Evolutionary conservation across 2,113 vertebrate species (phyloP).

Genomic region (Prinia subflava): DNA sequence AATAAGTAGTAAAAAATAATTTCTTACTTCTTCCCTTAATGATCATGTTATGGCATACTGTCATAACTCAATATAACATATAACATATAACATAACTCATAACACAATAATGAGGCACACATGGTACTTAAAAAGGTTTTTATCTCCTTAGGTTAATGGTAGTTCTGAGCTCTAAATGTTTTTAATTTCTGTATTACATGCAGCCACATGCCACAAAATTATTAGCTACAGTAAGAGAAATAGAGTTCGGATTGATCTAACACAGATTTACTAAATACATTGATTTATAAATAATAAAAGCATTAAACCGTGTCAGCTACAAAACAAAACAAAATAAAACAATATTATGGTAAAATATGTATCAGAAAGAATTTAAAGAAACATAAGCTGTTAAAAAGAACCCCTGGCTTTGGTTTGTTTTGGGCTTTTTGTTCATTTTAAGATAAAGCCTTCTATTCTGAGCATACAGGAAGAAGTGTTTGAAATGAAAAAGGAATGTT

Average conservation of each 20-base stretch:
- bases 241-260: not conserved
- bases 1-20: not conserved
- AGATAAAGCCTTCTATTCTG: not conserved
- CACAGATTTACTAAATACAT: not conserved
- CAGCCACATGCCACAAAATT: not conserved
- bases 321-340: not conserved
- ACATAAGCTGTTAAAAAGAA: not conserved
- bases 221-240: not conserved
- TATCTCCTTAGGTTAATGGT: not conserved
- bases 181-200: not conserved
- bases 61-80: not conserved
- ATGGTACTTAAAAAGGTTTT: not conserved
- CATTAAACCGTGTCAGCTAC: not conserved
- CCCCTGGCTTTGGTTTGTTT: not conserved
- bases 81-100: too few relatives aligned
- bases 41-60: not conserved
- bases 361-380: not conserved
- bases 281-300: not conserved
- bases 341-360: not conserved
- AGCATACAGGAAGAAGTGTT: not conserved
- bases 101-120: not conserved
- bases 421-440: not conserved
- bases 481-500: not conserved
- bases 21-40: not conserved
- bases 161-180: not conserved